Evolutionary conservation across 2,113 vertebrate species (phyloP).

Genomic region (Mixornis gularis): DNA sequence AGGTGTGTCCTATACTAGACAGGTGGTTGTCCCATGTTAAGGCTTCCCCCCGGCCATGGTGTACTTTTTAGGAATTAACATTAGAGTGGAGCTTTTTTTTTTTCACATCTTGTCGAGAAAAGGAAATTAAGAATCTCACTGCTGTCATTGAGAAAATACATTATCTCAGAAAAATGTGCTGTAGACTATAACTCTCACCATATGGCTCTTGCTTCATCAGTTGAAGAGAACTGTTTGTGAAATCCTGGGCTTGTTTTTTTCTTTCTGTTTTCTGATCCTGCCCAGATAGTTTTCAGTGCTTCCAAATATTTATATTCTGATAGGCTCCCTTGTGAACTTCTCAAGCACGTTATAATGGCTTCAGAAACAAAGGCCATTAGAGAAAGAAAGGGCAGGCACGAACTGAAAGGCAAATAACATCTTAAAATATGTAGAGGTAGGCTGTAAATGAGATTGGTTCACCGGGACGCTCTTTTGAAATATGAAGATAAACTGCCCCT

Average conservation of each 20-base stretch:
- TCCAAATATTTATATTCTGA: constrained; percentile 52
- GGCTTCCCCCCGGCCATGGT: neutral
- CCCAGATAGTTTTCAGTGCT: constrained; percentile 3
- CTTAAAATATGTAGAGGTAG: constrained; percentile 45
- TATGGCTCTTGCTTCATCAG: constrained; percentile 25
- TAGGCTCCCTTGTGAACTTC: constrained; percentile 4
- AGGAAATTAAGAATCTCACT: constrained; percentile 8
- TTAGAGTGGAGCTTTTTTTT: neutral
- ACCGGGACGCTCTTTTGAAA: neutral
- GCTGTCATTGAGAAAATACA: constrained; percentile 12
- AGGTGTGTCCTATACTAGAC: rapidly evolving
- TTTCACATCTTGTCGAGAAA: neutral
- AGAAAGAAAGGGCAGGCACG: constrained; percentile 14
- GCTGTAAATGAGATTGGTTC: constrained; percentile 3
- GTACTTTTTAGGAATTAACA: neutral
- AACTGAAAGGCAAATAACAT: constrained; percentile 35
- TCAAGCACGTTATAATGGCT: neutral
- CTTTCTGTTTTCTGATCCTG: constrained; percentile 13
- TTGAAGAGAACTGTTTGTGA: constrained; percentile 19
- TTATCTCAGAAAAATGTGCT: constrained; percentile 6
- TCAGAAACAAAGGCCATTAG: constrained; percentile 31
- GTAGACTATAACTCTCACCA: neutral
- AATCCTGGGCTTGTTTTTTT: neutral
- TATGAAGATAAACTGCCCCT: constrained; percentile 47
- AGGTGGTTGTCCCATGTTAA: rapidly evolving